Evolutionary conservation across 1,140 invertebrate species (phyloP).

Genomic region (Heliconius hewitsoni): DNA sequence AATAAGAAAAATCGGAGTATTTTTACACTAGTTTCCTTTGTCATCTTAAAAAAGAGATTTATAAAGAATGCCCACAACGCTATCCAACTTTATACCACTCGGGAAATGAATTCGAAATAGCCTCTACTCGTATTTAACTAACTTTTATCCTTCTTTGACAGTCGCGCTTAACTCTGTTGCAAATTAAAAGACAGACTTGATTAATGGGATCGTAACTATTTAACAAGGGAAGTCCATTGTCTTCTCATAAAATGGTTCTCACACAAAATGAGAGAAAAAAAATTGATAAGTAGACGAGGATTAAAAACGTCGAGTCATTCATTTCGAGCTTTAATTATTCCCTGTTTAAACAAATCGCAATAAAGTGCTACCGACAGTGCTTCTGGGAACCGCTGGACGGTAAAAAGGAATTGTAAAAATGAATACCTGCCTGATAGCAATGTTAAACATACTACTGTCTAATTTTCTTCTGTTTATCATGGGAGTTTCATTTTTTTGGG

Average conservation of each 20-base stretch:
- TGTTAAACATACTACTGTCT: slow-evolving; percentile 65
- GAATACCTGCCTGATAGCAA: slow-evolving; percentile 51
- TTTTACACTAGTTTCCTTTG: not conserved
- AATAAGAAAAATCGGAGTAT: not conserved
- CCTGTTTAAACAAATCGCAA: slow-evolving; percentile 78
- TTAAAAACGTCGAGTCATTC: slow-evolving; percentile 71
- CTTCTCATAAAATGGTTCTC: slow-evolving; percentile 60
- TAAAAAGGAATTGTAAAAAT: slow-evolving; percentile 59
- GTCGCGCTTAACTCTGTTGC: slow-evolving; percentile 29
- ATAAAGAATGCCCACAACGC: not conserved
- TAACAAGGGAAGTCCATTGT: slow-evolving; percentile 67
- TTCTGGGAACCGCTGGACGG: slow-evolving; percentile 49
- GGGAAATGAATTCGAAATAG: slow-evolving; percentile 18
- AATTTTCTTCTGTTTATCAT: slow-evolving; percentile 52
- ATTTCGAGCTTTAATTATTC: slow-evolving; percentile 76
- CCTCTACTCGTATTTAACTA: slow-evolving; percentile 10
- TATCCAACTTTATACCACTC: not conserved
- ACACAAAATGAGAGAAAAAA: not conserved
- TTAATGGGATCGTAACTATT: slow-evolving; percentile 72
- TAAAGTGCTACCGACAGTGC: slow-evolving; percentile 62
- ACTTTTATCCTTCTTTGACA: slow-evolving; percentile 38
- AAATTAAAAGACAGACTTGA: slow-evolving; percentile 70
- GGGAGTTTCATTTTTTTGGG: slow-evolving; percentile 11
- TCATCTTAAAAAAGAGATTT: not conserved
- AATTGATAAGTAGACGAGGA: slow-evolving; percentile 31